phyloP scores from a whole-genome alignment of 2,113 vertebrate species.

The Myrmophylax atrothorax region DNA sequence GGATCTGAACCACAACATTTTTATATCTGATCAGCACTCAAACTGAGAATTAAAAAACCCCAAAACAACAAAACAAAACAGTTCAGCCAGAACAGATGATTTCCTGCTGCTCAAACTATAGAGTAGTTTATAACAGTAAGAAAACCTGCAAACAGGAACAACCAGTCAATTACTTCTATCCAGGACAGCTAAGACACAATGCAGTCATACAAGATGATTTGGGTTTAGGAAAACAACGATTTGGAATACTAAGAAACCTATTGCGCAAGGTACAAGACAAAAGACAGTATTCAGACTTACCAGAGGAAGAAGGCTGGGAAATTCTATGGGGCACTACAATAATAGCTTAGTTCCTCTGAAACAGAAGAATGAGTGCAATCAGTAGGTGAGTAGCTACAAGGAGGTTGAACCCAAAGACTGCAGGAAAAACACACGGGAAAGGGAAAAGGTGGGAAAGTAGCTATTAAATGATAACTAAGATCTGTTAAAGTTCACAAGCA shows the following conservation, averaged over 20 bases:
- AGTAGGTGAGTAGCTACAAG: not conserved
- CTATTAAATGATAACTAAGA: not conserved
- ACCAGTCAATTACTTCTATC: not conserved
- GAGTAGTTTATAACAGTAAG: not conserved
- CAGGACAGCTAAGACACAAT: not conserved
- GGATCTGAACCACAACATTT: not conserved
- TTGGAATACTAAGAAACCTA: not conserved
- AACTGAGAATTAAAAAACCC: not conserved
- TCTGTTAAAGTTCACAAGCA: not conserved
- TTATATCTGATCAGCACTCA: not conserved
- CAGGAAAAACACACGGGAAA: not conserved
- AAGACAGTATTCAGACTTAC: not conserved
- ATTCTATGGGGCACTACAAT: conserved; percentile 11
- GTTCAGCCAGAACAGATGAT: not conserved
- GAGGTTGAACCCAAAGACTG: not conserved
- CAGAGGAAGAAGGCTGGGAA: conserved; percentile 28
- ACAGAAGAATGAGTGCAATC: conserved; percentile 35
- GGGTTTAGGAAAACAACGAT: not conserved
- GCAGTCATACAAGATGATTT: not conserved
- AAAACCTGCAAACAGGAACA: not conserved
- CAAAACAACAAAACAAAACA: not conserved
- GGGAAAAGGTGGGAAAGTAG: not conserved
- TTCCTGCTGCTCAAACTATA: not conserved
- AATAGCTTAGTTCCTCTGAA: conserved; percentile 43
- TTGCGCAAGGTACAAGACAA: not conserved